Conservation (phyloP, 1,140 invertebrate species). For the Drosophila lacertosa region DNA sequence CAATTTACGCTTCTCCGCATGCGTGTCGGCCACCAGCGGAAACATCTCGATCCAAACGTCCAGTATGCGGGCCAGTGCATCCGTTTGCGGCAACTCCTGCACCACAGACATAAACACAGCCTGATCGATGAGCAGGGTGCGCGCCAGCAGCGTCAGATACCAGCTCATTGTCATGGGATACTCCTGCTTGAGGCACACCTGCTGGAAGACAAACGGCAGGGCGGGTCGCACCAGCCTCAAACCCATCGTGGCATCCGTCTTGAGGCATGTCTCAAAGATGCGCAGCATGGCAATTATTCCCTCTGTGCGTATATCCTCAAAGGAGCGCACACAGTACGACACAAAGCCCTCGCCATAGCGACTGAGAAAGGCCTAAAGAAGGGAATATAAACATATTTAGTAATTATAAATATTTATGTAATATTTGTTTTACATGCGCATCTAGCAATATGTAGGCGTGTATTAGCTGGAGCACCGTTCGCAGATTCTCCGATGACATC, state of each 20-base stretch:
- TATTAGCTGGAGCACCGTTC: slow-evolving; percentile 91
- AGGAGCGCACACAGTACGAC: slow-evolving; percentile 87
- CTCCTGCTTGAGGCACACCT: slow-evolving; percentile 88
- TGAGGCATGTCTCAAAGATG: slow-evolving; percentile 90
- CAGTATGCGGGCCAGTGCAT: slow-evolving; percentile 89
- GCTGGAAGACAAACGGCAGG: slow-evolving; percentile 87
- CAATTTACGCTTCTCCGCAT: slow-evolving; percentile 92
- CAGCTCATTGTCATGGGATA: slow-evolving; percentile 90
- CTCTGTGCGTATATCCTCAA: slow-evolving; percentile 91
- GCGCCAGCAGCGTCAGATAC: slow-evolving; percentile 90
- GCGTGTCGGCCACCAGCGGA: slow-evolving; percentile 90
- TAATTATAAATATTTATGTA: slow-evolving; percentile 88
- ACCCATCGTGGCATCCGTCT: slow-evolving; percentile 87
- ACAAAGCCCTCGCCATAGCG: slow-evolving; percentile 89
- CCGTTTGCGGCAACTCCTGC: slow-evolving; percentile 85
- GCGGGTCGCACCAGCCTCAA: slow-evolving; percentile 88
- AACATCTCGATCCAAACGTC: slow-evolving; percentile 92
- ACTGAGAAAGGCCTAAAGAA: slow-evolving; percentile 89
- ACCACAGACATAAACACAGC: slow-evolving; percentile 89
- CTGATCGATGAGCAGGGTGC: slow-evolving; percentile 90
- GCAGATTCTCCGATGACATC: slow-evolving; percentile 91
- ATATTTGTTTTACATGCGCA: slow-evolving; percentile 87
- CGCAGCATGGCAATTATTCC: slow-evolving; percentile 90
- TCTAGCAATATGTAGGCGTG: slow-evolving; percentile 93
- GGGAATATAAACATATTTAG: slow-evolving; percentile 86